phyloP scores from a whole-genome alignment of 2,797 vertebrate genomes.

The Acrocephalus scirpaceus region DNA sequence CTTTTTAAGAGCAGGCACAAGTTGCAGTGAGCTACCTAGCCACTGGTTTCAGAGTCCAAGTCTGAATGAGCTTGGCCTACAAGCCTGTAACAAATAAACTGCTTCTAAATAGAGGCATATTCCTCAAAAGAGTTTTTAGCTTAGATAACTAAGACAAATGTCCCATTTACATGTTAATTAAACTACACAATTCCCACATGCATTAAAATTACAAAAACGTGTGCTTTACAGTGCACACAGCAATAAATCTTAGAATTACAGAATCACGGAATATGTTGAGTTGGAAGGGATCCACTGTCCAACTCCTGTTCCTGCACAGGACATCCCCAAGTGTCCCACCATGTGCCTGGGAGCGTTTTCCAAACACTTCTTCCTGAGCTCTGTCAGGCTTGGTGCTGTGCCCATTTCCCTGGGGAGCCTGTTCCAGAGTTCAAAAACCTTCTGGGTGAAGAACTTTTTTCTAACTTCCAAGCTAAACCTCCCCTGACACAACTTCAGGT shows the following conservation, averaged over 20 bases:
- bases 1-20: neutral
- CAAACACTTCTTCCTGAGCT: neutral
- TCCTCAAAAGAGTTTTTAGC: constrained; percentile 42
- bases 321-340: neutral
- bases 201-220: neutral
- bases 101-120: neutral
- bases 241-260: constrained; percentile 36
- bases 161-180: constrained; percentile 62
- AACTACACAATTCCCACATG: constrained; percentile 25
- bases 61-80: neutral
- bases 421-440: neutral
- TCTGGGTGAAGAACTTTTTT: neutral
- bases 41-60: neutral
- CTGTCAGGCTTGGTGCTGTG: neutral
- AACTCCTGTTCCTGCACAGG: neutral
- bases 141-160: constrained; percentile 56
- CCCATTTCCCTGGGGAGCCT: neutral
- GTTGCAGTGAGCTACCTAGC: neutral
- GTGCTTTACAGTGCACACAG: neutral
- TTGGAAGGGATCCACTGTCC: neutral
- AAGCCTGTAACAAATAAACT: constrained; percentile 18
- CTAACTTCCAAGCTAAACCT: neutral
- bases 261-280: neutral
- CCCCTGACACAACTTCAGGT: neutral
- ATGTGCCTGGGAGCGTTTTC: neutral